Conservation (phyloP, 2,797 vertebrate species). For the Mormyrus proboscirostris region DNA sequence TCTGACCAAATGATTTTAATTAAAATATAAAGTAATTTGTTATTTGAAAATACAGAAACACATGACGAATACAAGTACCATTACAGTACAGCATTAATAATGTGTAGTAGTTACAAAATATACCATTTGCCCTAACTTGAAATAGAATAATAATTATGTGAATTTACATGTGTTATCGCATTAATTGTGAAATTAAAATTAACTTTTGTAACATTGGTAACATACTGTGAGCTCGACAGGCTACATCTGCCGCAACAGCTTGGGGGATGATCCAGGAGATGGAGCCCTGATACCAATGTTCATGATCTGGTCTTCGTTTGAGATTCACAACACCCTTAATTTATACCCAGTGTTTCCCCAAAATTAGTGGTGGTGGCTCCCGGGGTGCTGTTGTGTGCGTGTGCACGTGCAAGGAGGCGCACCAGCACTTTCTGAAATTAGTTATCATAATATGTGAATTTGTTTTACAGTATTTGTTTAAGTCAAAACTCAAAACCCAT, state of each 20-base stretch:
- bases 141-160: background rate
- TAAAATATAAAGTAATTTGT: background rate
- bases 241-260: background rate
- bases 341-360: background rate
- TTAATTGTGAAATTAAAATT: background rate
- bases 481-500: too few species aligned
- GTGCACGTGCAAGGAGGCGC: too few species aligned
- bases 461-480: background rate
- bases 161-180: background rate
- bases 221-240: background rate
- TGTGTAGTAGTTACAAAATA: background rate
- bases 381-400: background rate
- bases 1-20: background rate
- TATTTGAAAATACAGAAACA: background rate
- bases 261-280: background rate
- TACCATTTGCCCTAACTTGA: background rate
- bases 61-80: background rate
- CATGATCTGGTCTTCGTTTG: background rate
- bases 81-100: background rate
- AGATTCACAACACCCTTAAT: background rate
- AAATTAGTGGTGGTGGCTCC: background rate
- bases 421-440: background rate
- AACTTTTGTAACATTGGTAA: background rate
- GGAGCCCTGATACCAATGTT: background rate
- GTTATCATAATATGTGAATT: background rate